Evolutionary conservation across 1,140 invertebrate genomes (phyloP).

Genomic region (Asbolus verrucosus): DNA sequence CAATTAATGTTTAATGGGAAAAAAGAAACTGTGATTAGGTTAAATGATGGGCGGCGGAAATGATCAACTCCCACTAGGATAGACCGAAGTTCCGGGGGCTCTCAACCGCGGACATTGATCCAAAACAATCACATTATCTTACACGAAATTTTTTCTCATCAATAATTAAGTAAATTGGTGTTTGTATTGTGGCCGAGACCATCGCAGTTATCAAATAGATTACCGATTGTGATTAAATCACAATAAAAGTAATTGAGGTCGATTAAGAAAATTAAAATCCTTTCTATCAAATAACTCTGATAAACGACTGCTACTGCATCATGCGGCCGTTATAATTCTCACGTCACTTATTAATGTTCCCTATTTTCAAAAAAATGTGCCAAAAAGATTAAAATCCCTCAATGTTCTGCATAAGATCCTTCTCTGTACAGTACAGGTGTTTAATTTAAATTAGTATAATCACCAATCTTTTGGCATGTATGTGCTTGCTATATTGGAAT

Average conservation of each 20-base stretch:
- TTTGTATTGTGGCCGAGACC: conserved; percentile 33
- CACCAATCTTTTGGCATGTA: too few species aligned
- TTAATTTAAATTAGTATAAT: too few species aligned
- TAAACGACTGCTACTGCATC: too few species aligned
- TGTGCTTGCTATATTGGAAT: too few species aligned
- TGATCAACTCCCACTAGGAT: conserved; percentile 30
- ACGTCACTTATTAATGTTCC: too few species aligned
- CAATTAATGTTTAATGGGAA: conserved; percentile 13
- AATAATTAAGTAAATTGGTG: conserved; percentile 35
- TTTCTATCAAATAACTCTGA: too few species aligned
- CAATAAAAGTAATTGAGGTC: conserved; percentile 35
- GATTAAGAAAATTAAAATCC: conserved; percentile 43
- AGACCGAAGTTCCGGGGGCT: conserved; percentile 27
- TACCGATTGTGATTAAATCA: conserved; percentile 36
- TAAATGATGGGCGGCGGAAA: conserved; percentile 28
- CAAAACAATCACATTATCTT: conserved; percentile 39
- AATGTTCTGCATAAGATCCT: too few species aligned
- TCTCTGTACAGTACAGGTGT: too few species aligned
- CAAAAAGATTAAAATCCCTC: too few species aligned
- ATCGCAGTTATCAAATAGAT: conserved; percentile 13
- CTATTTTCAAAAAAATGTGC: too few species aligned
- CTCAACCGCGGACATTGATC: conserved; percentile 23
- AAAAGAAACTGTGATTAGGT: conserved; percentile 26
- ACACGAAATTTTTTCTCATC: conserved; percentile 29
- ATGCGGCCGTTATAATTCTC: too few species aligned